A percentile compares a stretch with the other conserved stretches of the same genome.
phyloP scores from a whole-genome alignment of 2,797 vertebrate species.

The Intellagama lesueurii region DNA sequence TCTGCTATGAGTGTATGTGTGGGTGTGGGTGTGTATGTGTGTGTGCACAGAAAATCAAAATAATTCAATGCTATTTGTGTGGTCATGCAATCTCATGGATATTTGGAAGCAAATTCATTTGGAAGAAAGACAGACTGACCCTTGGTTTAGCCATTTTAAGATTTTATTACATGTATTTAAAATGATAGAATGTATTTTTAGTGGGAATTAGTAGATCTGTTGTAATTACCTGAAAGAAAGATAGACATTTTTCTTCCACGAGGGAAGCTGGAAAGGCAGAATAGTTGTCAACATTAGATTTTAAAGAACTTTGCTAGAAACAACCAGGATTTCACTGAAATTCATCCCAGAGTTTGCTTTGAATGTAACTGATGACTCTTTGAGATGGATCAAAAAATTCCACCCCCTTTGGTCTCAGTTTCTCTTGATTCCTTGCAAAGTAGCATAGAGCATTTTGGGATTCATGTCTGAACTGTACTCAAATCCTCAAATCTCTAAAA shows the following conservation, averaged over 20 bases:
- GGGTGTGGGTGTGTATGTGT: not conserved
- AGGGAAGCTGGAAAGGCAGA: not conserved
- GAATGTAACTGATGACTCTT: not conserved
- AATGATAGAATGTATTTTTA: constrained; percentile 14
- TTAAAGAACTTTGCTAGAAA: not conserved
- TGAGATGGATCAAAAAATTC: too few relatives aligned
- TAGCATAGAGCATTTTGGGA: too few relatives aligned
- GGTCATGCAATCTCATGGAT: not conserved
- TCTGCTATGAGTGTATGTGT: not conserved
- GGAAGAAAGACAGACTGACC: not conserved
- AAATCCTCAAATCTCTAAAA: too few relatives aligned
- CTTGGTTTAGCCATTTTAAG: not conserved
- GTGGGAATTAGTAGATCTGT: constrained; percentile 7
- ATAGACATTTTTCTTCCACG: not conserved
- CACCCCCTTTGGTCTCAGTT: too few relatives aligned
- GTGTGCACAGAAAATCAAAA: not conserved
- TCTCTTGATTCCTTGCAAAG: too few relatives aligned
- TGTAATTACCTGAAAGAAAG: not conserved
- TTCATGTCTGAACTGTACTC: too few relatives aligned
- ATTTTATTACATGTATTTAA: accelerated
- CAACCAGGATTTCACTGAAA: not conserved
- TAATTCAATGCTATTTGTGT: constrained; percentile 26
- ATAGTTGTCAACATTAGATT: not conserved
- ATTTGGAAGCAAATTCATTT: not conserved
- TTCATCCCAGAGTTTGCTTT: not conserved